A percentile compares a stretch with the other conserved stretches of the same genome.
phyloP scores from a whole-genome alignment of 1,140 invertebrate species.

The Ceratina calcarata region DNA sequence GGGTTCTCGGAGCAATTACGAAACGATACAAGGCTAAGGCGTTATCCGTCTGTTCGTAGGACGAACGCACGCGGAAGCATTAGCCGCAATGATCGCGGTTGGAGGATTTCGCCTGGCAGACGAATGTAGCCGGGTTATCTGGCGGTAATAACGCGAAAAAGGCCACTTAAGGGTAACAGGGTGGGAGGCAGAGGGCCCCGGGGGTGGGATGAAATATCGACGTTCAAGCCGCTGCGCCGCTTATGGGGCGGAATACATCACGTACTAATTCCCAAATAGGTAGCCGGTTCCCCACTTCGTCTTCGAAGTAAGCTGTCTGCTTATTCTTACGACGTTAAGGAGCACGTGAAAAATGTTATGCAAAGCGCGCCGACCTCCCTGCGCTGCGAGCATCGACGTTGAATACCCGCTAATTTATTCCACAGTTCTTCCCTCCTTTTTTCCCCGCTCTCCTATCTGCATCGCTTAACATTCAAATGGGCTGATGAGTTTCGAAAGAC shows the following conservation, averaged over 20 bases:
- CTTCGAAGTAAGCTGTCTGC: conserved; percentile 59
- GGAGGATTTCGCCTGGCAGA: conserved; percentile 52
- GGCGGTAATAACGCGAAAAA: conserved; percentile 65
- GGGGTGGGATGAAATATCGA: conserved; percentile 62
- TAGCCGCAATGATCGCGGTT: conserved; percentile 58
- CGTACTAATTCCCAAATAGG: conserved; percentile 68
- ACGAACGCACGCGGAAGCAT: conserved; percentile 48
- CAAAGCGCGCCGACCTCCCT: conserved; percentile 36
- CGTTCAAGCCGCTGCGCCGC: conserved; percentile 53
- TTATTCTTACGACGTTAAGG: conserved; percentile 60
- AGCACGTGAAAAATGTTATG: conserved; percentile 56
- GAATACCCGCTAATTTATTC: conserved; percentile 60
- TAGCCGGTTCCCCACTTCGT: conserved; percentile 53
- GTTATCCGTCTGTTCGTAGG: conserved; percentile 21
- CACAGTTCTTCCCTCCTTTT: conserved; percentile 31
- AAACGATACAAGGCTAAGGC: neutral
- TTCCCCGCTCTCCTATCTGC: conserved; percentile 15
- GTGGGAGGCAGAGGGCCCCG: neutral
- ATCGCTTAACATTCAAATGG: conserved; percentile 49
- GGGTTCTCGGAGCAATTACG: neutral
- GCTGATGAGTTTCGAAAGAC: conserved; percentile 46
- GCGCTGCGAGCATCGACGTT: conserved; percentile 43
- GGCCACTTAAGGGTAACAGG: conserved; percentile 57
- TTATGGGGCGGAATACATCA: conserved; percentile 67
- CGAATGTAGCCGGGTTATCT: conserved; percentile 63